A percentile compares a stretch with the other conserved stretches of the same genome.
Evolutionary conservation across 2,113 vertebrate genomes (phyloP).

Genomic region (Percopsis transmontana): DNA sequence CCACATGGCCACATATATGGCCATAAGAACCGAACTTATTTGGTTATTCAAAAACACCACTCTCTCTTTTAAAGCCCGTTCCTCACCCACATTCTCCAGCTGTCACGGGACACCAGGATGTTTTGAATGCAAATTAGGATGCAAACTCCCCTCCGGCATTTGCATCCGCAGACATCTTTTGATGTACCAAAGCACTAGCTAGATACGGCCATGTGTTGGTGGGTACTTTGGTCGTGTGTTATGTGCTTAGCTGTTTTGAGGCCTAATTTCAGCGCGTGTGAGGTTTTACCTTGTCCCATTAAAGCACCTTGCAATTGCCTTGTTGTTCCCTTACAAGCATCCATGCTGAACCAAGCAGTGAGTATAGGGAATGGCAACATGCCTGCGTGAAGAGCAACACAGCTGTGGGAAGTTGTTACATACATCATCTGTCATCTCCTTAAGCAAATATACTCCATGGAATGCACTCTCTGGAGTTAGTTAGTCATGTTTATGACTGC

Average conservation of each 20-base stretch:
- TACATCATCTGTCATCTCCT: conserved; percentile 1
- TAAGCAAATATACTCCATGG: conserved; percentile 5
- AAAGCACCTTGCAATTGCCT: not conserved
- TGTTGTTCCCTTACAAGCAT: not conserved
- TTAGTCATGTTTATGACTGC: not conserved
- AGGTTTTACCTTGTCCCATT: too few relatives aligned
- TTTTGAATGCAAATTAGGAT: conserved; percentile 78
- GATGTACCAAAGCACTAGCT: not conserved
- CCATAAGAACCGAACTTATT: conserved; percentile 60
- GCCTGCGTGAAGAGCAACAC: too few relatives aligned
- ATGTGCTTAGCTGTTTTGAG: not conserved
- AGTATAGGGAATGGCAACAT: not conserved
- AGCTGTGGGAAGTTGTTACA: too few relatives aligned
- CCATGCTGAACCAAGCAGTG: not conserved
- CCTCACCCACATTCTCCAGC: conserved; percentile 22
- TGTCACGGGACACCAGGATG: conserved; percentile 52
- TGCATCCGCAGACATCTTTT: conserved; percentile 63
- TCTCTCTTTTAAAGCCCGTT: conserved; percentile 44
- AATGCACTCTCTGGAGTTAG: not conserved
- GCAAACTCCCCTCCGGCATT: conserved; percentile 72
- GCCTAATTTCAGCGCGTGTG: too few relatives aligned
- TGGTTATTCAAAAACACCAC: conserved; percentile 78
- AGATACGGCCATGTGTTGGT: not conserved
- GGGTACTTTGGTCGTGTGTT: not conserved
- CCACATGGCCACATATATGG: conserved; percentile 42